Base-by-base conservation (phyloP, 1,140 invertebrate genomes). In the Caligus rogercresseyi region DNA sequence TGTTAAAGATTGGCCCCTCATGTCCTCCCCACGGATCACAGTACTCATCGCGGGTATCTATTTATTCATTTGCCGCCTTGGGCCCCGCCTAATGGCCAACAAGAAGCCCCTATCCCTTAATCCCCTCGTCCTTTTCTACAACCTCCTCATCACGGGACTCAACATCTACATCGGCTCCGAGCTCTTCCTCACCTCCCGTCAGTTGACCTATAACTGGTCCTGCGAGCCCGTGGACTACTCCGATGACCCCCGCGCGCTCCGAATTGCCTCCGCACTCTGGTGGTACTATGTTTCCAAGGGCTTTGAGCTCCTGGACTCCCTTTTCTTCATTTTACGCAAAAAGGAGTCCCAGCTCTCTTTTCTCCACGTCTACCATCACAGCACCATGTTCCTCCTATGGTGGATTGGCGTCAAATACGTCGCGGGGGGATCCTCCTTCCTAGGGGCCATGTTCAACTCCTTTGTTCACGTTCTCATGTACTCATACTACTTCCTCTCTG, bases 351-450 rank as follows among this genome's bases (percentile, higher is more conserved):
- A 92, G 72, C 73, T 93, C 58, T 88, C 85, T 13, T 92, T 92
- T 73, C 77, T 93, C 2, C 89, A 93, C 67, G 82, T 92, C 0
- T 92, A 92, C 70, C 89, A 93, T 73, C 89, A 92, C 70, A 87
- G 87, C 2, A 89, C 86, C 0, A 92, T 92, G 86, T 89, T 92
- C 69, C 78, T 80, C 0, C 79, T 91, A 16, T 94, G 89, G 87
- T 97, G 90, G 89, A 91, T 94, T 67, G 88, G 89, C 18, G 85
- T 92, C 65, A 93, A 93, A 78, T 97, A 88, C 86, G 88, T 94
- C 7, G 89, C 91, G 16, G 91, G 90, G 71, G 92, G 92, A 63
- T 89, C 87, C 24, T 86, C 86, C 11, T 87, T 88, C 71, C 74
- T 91, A 31, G 87, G 85, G 24, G 85, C 86, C 0, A 84, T 90